Base-by-base conservation (phyloP, 2,113 vertebrate genomes). In the Lepus europaeus region DNA sequence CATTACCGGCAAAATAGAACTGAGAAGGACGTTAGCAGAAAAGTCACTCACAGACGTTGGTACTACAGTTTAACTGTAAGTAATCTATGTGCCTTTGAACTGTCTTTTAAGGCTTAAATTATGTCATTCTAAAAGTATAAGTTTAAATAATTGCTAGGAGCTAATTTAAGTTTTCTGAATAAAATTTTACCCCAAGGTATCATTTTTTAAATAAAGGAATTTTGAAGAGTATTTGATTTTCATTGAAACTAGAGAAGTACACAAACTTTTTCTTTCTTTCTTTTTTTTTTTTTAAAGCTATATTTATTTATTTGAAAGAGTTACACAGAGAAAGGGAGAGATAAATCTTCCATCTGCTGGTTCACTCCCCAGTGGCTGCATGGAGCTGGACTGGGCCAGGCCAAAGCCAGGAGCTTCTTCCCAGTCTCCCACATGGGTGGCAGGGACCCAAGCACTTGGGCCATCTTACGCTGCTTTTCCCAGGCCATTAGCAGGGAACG, bases 1-100 rank as follows among this genome's bases (percentile, higher is more conserved):
- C 99, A 99, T 98, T 99, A 99, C 97, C 99, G 99, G 17, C 99
- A 99, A 98, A 99, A 99, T 98, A 98, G 99, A 80, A 99, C 99
- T 0, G 99, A 99, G 92, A 99, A 99, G 91, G 99, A 99, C 25
- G 98, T 99, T 80, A 99, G 99, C 98, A 99, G 99, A 96, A 99
- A 99, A 98, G 97, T 99, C 90, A 99, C 99, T 0, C 99, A 99
- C 91, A 98, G 99, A 56, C 98, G 99, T 89, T 99, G 99, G 99
- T 99, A 99, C 98, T 99, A 99, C 98, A 99, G 98, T 86, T 98
- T 99, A 93, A 99, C 98, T 70, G 99, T 99, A 98, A 99, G 99
- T 96, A 95, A 63, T 31, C 11, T 51, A 45, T 79, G 22, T 87
- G 51, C 23, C 22, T 89, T 19, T 39, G 13, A 84, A 80, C 33